Base-by-base conservation (phyloP, 2,113 vertebrate species). In the Poecile atricapillus region DNA sequence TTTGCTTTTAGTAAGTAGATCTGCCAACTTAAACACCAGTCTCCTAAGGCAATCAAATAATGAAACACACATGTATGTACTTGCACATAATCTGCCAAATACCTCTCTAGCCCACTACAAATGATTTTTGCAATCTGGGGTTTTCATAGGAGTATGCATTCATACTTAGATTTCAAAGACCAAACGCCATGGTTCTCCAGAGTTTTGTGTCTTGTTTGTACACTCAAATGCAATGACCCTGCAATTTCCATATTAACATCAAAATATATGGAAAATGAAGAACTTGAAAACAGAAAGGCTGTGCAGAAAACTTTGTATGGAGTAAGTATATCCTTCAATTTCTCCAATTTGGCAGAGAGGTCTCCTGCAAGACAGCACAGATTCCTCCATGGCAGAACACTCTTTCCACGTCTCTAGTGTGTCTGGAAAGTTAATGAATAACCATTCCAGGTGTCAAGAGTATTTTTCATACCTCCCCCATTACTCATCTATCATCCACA, bases 11-110 rank as follows among this genome's bases (percentile, higher is more conserved):
- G 58, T 97, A 98, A 98, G 97, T 91, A 95, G 88, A 98, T 98
- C 97, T 99, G 98, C 98, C 98, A 98, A 98, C 97, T 98, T 97
- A 98, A 98, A 98, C 97, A 98, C 94, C 70, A 96, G 95, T 97
- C 97, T 98, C 98, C 97, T 97, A 97, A 97, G 97, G 98, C 97
- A 97, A 98, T 96, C 52, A 97, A 96, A 97, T 98, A 98, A 99
- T 98, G 96, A 98, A 98, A 98, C 88, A 97, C 98, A 98, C 97
- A 98, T 98, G 98, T 95, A 98, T 46, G 84, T 87, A 79, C 98
- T 98, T 97, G 98, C 97, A 97, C 90, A 37, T 97, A 98, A 98
- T 96, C 95, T 95, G 89, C 85, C 89, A 97, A 93, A 96, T 53
- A 94, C 73, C 78, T 96, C 83, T 83, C 83, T 53, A 87, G 80